phyloP scores from a whole-genome alignment of 2,113 vertebrate species.

The Acrocephalus kingi region DNA sequence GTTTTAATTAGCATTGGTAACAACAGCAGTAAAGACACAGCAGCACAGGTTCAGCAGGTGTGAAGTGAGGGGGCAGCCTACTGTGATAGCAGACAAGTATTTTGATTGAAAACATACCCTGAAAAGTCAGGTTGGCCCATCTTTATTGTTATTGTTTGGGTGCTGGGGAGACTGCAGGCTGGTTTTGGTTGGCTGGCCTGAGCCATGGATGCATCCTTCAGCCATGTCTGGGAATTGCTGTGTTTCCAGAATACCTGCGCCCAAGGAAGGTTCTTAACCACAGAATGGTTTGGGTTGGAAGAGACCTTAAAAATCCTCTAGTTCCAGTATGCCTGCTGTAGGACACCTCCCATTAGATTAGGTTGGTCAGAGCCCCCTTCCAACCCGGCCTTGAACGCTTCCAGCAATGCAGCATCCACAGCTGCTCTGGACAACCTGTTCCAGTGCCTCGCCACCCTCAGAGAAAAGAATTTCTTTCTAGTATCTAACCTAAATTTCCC shows the following conservation, averaged over 20 bases:
- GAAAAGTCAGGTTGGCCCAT: not conserved
- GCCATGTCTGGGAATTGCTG: not conserved
- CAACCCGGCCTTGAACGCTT: not conserved
- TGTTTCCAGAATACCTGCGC: not conserved
- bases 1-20: not conserved
- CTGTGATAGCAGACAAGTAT: not conserved
- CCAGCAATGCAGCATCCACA: not conserved
- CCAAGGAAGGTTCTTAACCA: not conserved
- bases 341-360: not conserved
- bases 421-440: not conserved
- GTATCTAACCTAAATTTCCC: not conserved
- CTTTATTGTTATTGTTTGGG: fast-evolving
- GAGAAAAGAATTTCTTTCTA: not conserved
- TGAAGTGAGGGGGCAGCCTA: not conserved
- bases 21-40: not conserved
- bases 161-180: not conserved
- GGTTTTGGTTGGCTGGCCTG: not conserved
- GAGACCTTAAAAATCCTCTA: not conserved
- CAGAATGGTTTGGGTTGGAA: not conserved
- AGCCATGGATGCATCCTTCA: not conserved
- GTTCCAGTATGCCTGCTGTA: not conserved
- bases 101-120: not conserved
- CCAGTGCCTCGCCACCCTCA: not conserved
- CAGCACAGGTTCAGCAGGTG: not conserved
- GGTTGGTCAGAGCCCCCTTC: not conserved